A percentile compares a stretch with the other conserved stretches of the same genome.
Evolutionary conservation across 2,888 invertebrate species (phyloP).

Genomic region (Scrobipalpa costella): DNA sequence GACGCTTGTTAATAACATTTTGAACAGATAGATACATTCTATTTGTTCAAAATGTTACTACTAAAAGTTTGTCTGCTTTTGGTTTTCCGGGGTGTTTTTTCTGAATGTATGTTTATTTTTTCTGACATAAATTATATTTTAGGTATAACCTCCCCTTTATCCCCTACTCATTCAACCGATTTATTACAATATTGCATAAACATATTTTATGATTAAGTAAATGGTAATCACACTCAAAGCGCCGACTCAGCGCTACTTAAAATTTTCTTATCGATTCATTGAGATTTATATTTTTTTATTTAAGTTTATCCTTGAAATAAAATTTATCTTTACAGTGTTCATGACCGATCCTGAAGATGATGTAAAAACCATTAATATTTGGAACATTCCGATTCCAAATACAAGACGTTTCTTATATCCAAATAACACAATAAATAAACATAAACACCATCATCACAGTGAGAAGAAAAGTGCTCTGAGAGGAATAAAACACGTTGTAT

Average conservation of each 20-base stretch:
- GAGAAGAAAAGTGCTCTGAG: neutral
- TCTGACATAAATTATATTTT: too few relatives aligned
- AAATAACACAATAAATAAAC: neutral
- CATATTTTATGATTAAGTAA: too few relatives aligned
- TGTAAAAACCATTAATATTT: neutral
- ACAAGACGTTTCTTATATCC: neutral
- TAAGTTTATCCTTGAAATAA: neutral
- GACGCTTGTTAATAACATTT: neutral
- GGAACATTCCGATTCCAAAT: neutral
- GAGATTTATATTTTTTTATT: too few relatives aligned
- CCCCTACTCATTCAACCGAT: too few relatives aligned
- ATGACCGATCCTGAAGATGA: neutral
- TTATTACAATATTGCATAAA: too few relatives aligned
- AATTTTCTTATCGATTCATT: too few relatives aligned
- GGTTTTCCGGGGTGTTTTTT: neutral
- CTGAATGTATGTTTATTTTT: neutral
- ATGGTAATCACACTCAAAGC: too few relatives aligned
- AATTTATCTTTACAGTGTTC: neutral
- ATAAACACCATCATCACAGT: neutral
- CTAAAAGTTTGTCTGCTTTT: neutral
- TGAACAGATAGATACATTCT: neutral
- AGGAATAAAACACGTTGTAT: neutral
- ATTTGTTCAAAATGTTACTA: neutral
- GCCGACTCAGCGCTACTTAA: too few relatives aligned
- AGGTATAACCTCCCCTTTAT: too few relatives aligned